These are phyloP conservation scores for Sicus ferrugineus DNA, from an alignment of 2,888 invertebrate genomes.

Conservation along the genomic window DNA sequence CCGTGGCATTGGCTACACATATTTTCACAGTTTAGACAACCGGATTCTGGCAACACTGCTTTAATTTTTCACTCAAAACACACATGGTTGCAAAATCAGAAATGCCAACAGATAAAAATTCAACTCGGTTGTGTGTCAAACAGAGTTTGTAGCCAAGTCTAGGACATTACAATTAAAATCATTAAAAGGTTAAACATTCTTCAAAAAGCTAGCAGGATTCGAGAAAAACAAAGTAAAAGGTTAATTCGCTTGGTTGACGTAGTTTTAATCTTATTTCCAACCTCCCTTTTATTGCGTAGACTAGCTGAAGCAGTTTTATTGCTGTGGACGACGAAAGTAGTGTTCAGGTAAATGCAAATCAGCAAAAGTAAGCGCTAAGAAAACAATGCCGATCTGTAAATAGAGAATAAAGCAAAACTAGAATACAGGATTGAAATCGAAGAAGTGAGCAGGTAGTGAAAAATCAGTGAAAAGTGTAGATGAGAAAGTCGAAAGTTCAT, in stretches of 20 bases:
- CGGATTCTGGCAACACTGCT: too few relatives aligned
- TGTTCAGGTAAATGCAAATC: neutral
- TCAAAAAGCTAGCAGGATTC: too few relatives aligned
- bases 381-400: neutral
- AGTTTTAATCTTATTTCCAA: too few relatives aligned
- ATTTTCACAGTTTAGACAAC: too few relatives aligned
- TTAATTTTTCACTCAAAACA: too few relatives aligned
- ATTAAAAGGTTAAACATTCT: too few relatives aligned
- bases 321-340: neutral
- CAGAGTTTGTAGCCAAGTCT: too few relatives aligned
- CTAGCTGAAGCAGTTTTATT: neutral
- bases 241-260: too few relatives aligned
- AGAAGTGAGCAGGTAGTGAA: slow-evolving; percentile 14
- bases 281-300: neutral
- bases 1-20: too few relatives aligned
- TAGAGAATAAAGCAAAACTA: neutral
- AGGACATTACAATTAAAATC: too few relatives aligned
- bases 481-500: slow-evolving; percentile 4
- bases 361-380: neutral
- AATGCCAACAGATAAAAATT: neutral
- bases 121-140: too few relatives aligned
- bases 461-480: slow-evolving; percentile 24
- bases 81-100: neutral
- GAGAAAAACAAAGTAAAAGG: too few relatives aligned
- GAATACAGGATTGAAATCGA: neutral